Conservation (phyloP, 2,113 vertebrate genomes). For the Echinops telfairi region DNA sequence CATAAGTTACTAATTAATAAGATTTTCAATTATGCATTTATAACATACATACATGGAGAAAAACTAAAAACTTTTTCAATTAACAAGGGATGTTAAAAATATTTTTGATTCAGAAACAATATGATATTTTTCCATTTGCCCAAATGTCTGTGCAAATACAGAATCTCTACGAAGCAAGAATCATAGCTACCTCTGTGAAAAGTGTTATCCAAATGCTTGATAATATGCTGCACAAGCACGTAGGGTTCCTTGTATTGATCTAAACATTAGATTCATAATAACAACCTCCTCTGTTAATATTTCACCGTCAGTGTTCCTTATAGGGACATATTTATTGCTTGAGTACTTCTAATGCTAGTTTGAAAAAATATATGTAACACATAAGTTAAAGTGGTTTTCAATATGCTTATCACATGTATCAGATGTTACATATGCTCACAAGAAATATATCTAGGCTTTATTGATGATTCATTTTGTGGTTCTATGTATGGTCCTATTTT, state of each 20-base stretch:
- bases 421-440: neutral
- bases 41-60: neutral
- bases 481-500: neutral
- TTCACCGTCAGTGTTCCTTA: slow-evolving; percentile 73
- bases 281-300: slow-evolving; percentile 72
- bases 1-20: neutral
- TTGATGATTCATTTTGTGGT: neutral
- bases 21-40: slow-evolving; percentile 13
- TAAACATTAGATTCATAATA: slow-evolving; percentile 59
- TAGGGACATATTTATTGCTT: slow-evolving; percentile 59
- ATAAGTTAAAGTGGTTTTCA: slow-evolving; percentile 50
- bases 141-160: slow-evolving; percentile 21
- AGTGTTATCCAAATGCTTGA: slow-evolving; percentile 24
- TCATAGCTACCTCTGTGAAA: neutral
- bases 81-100: neutral
- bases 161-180: neutral
- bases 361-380: slow-evolving; percentile 42
- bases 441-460: slow-evolving; percentile 32
- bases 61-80: no score
- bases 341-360: slow-evolving; percentile 47
- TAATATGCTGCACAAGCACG: neutral
- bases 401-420: neutral
- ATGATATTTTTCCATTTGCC: neutral
- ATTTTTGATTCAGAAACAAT: slow-evolving; percentile 32
- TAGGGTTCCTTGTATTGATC: slow-evolving; percentile 61